A percentile compares a stretch with the other conserved stretches of the same genome.
These are phyloP conservation scores for Sebastes taczanowskii DNA, from an alignment of 2,797 vertebrate genomes.

Conservation along the genomic window DNA sequence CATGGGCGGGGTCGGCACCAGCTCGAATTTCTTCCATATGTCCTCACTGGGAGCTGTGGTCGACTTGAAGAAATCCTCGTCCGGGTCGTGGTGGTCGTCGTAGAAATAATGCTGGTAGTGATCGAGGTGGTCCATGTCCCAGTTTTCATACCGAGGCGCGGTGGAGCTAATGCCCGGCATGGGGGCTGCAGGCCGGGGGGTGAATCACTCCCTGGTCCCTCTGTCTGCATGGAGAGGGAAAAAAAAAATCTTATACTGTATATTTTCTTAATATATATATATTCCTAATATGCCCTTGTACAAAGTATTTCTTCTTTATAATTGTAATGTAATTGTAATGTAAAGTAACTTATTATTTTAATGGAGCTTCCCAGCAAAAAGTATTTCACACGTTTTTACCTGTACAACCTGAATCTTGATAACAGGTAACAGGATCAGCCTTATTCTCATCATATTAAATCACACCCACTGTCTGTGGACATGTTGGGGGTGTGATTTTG, in stretches of 20 bases:
- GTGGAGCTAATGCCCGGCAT: conserved; percentile 82
- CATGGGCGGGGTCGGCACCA: conserved; percentile 91
- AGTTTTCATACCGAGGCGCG: conserved; percentile 79
- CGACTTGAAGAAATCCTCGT: conserved; percentile 94
- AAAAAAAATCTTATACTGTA: too few relatives aligned
- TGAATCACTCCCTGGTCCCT: conserved; percentile 70
- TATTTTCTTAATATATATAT: too few relatives aligned
- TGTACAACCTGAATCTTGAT: too few relatives aligned
- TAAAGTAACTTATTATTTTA: too few relatives aligned
- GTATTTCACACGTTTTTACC: too few relatives aligned
- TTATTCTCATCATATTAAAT: neutral
- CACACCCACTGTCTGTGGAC: conserved; percentile 3
- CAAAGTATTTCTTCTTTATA: too few relatives aligned
- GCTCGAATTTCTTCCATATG: conserved; percentile 99
- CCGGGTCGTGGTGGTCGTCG: conserved; percentile 87
- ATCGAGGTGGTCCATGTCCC: conserved; percentile 91
- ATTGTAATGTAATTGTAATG: too few relatives aligned
- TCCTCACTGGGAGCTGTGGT: conserved; percentile 95
- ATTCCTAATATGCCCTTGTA: too few relatives aligned
- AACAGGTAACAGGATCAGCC: too few relatives aligned
- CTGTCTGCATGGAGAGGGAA: conserved; percentile 53
- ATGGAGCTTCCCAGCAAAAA: too few relatives aligned
- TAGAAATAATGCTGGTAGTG: conserved; percentile 95
- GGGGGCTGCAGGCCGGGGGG: conserved; percentile 55
- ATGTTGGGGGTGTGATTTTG: too few relatives aligned